Evolutionary conservation across 2,113 vertebrate genomes (phyloP), one percentile per base, ranked within the genome.

Genomic region (Limanda limanda): DNA sequence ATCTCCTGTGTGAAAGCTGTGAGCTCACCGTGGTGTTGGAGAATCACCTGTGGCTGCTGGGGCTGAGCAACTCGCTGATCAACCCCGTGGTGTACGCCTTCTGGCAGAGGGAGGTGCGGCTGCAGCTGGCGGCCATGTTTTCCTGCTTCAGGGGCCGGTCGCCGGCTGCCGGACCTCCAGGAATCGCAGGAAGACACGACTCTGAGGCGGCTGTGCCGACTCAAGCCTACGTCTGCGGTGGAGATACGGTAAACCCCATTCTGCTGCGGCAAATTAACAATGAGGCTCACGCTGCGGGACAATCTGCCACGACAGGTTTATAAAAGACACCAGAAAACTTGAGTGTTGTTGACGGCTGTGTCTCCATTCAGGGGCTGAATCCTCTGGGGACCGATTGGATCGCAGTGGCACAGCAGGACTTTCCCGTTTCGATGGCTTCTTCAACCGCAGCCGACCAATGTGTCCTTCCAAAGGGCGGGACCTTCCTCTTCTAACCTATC

Each of bases 51-150:
- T 98, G 96, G 96, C 84, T 98, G 23, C 77, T 97, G 11, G 96
- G 96, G 0, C 91, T 98, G 6, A 88, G 93, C 78, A 98, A 97
- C 91, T 98, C 97, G 0, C 92, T 98, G 13, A 93, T 97, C 63
- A 96, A 98, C 86, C 97, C 97, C 0, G 87, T 98, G 72, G 95
- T 98, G 47, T 98, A 98, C 7, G 96, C 96, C 70, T 96, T 82
- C 83, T 94, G 96, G 95, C 96, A 97, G 77, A 95, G 79, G 86
- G 97, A 97, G 0, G 95, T 98, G 70, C 92, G 94, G 48, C 84
- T 90, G 66, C 94, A 97, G 89, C 71, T 97, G 37, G 93, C 83
- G 2, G 89, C 83, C 63, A 89, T 97, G 88, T 95, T 90, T 42
- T 75, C 86, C 17, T 79, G 66, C 20, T 14, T 93, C 24, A 94